Conservation (phyloP, 2,888 invertebrate species). For the Tetanocera ferruginea region DNA sequence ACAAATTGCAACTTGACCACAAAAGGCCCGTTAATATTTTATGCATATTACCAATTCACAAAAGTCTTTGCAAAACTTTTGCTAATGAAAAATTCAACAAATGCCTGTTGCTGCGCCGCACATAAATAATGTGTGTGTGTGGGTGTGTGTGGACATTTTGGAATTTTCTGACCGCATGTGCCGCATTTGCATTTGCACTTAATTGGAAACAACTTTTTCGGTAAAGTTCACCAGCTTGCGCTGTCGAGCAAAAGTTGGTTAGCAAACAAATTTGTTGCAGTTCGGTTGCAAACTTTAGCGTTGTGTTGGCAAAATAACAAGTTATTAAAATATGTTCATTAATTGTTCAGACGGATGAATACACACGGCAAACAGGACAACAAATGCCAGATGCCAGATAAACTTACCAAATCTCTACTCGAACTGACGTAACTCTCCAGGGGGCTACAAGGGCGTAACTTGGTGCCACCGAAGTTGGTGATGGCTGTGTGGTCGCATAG, state of each 20-base stretch:
- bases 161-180: not conserved
- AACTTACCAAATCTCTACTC: slow-evolving; percentile 69
- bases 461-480: slow-evolving; percentile 65
- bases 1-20: slow-evolving; percentile 35
- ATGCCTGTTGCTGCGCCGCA: slow-evolving; percentile 31
- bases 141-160: not conserved
- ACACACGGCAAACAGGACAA: not conserved
- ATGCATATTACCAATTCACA: slow-evolving; percentile 45
- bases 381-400: not conserved
- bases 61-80: slow-evolving; percentile 29
- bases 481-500: slow-evolving; percentile 86
- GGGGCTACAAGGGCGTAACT: slow-evolving; percentile 80
- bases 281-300: no score
- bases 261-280: not conserved
- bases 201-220: slow-evolving; percentile 21
- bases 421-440: slow-evolving; percentile 84
- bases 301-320: not conserved
- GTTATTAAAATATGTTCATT: no score
- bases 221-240: not conserved
- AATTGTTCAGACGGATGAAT: not conserved
- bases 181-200: slow-evolving; percentile 21
- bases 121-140: slow-evolving; percentile 1
- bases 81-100: slow-evolving; percentile 46
- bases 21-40: slow-evolving; percentile 50
- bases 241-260: not conserved